A percentile compares a stretch with the other conserved stretches of the same genome.
Evolutionary conservation across 2,797 vertebrate species (phyloP).

Genomic region (Chaetodon trifasciatus): DNA sequence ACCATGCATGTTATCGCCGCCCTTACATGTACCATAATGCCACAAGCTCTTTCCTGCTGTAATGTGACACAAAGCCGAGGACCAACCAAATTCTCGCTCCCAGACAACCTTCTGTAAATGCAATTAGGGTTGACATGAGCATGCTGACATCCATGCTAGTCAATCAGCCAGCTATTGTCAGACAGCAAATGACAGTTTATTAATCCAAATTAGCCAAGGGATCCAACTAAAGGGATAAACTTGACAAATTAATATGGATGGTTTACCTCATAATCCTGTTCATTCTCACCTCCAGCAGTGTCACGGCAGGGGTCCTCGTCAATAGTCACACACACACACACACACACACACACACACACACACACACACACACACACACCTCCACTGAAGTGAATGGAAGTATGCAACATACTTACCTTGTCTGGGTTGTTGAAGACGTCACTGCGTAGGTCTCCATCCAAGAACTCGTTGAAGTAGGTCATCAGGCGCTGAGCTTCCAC

Average conservation of each 20-base stretch:
- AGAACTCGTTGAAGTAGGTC: constrained; percentile 99
- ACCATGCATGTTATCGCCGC: constrained; percentile 50
- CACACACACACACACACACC: constrained; percentile 23
- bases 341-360: constrained; percentile 28
- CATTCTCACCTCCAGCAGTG: constrained; percentile 79
- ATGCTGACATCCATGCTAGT: constrained; percentile 82
- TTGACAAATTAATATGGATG: constrained; percentile 81
- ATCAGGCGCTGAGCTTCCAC: constrained; percentile 99
- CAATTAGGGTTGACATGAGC: constrained; percentile 81
- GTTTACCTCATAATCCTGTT: constrained; percentile 81
- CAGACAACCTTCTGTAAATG: constrained; percentile 73
- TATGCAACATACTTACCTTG: constrained; percentile 86
- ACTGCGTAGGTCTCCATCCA: constrained; percentile 98
- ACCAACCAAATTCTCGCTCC: constrained; percentile 64
- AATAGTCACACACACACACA: constrained; percentile 48
- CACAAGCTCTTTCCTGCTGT: constrained; percentile 56
- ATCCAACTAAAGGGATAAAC: constrained; percentile 84
- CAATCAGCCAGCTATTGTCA: constrained; percentile 81
- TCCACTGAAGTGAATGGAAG: constrained; percentile 31
- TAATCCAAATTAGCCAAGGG: constrained; percentile 83
- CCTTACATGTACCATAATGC: constrained; percentile 50
- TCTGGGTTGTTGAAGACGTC: constrained; percentile 99
- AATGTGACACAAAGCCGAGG: constrained; percentile 67
- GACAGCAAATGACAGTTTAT: constrained; percentile 79
- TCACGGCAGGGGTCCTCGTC: constrained; percentile 62